Percentiles rank a stretch among this genome's conserved stretches.
phyloP scores from a whole-genome alignment of 2,113 vertebrate genomes.

The Physeter macrocephalus region DNA sequence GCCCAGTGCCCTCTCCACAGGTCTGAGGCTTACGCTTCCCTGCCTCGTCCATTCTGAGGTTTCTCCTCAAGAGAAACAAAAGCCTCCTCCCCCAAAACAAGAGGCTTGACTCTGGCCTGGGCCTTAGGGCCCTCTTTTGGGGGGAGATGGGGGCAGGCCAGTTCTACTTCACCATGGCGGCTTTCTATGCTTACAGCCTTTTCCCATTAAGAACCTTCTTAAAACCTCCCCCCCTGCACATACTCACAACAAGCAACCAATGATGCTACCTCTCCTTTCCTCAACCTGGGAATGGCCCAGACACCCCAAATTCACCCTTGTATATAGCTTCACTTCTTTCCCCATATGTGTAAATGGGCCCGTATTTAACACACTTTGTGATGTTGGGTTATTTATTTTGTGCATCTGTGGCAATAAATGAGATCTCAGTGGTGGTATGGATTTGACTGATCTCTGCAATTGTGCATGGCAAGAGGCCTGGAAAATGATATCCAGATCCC shows the following conservation, averaged over 20 bases:
- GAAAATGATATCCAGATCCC: neutral
- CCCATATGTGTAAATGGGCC: conserved; percentile 60
- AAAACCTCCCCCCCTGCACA: neutral
- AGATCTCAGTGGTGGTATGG: conserved; percentile 48
- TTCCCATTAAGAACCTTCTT: neutral
- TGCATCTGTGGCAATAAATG: conserved; percentile 73
- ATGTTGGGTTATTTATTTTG: conserved; percentile 75
- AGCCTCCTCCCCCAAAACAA: neutral
- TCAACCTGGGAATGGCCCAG: neutral
- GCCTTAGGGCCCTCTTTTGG: too few species aligned
- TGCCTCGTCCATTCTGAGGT: neutral
- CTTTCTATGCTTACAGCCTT: neutral
- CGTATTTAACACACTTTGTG: conserved; percentile 65
- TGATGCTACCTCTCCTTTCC: conserved; percentile 33
- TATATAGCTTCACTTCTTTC: neutral
- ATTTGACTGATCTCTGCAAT: conserved; percentile 42
- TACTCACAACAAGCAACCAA: neutral
- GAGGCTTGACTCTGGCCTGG: neutral
- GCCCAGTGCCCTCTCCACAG: neutral
- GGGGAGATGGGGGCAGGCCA: neutral
- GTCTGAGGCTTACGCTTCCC: neutral
- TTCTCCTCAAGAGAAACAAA: neutral
- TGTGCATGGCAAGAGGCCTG: neutral
- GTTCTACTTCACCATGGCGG: neutral
- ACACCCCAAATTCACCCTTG: neutral